Percentiles rank a stretch among this genome's conserved stretches.
phyloP scores from a whole-genome alignment of 2,888 invertebrate genomes.

The Melanargia galathea region DNA sequence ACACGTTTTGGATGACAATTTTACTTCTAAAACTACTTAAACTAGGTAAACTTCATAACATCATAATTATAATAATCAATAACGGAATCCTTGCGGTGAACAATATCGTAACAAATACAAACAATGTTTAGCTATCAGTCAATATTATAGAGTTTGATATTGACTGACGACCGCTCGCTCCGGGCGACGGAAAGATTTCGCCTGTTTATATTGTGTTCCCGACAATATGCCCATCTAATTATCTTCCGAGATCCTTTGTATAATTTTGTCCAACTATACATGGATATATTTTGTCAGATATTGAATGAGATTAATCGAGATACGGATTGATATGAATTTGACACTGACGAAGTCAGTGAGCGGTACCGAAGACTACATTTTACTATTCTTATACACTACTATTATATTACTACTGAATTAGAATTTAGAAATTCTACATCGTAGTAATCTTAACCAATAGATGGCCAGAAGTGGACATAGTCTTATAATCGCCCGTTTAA shows the following conservation, averaged over 20 bases:
- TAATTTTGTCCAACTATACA: background rate
- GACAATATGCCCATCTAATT: slow-evolving; percentile 1
- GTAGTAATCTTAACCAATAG: no score
- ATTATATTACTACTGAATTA: no score
- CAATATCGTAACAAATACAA: background rate
- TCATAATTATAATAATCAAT: background rate
- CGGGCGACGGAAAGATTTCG: background rate
- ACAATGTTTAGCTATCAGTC: background rate
- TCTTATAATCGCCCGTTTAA: no score
- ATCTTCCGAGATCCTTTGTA: background rate
- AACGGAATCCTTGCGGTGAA: background rate
- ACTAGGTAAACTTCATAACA: background rate
- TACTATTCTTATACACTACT: no score
- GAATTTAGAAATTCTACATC: no score
- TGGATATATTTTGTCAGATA: background rate
- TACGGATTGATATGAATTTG: no score
- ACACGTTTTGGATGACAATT: no score
- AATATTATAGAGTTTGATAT: background rate
- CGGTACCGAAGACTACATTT: no score
- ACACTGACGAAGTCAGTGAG: no score
- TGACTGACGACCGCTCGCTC: background rate
- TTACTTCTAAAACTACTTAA: no score
- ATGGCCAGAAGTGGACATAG: no score
- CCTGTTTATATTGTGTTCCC: background rate
- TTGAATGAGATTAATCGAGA: background rate